phyloP scores from a whole-genome alignment of 2,888 invertebrate species.

The Chironomus riparius region DNA sequence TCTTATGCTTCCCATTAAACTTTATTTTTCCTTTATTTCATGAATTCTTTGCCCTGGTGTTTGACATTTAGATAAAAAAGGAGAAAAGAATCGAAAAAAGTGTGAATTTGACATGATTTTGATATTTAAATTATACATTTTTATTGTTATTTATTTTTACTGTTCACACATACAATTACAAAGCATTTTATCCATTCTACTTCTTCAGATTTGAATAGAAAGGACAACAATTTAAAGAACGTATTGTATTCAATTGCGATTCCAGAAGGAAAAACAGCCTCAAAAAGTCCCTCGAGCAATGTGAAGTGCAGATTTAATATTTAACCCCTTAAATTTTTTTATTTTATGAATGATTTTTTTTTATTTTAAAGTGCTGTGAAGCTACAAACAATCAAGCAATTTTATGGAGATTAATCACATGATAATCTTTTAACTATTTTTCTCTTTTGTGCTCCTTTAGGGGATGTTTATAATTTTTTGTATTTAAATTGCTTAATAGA shows the following conservation, averaged over 20 bases:
- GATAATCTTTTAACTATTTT: constrained; percentile 2
- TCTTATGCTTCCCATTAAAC: constrained; percentile 13
- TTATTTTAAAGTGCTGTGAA: too few species aligned
- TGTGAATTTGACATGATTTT: constrained; percentile 28
- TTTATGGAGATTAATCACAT: constrained; percentile 15
- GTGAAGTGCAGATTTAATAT: constrained; percentile 18
- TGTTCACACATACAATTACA: not conserved
- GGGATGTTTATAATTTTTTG: not conserved
- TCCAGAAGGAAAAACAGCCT: not conserved
- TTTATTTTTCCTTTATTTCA: not conserved
- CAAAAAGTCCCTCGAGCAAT: not conserved
- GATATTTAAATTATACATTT: constrained; percentile 27
- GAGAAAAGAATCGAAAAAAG: constrained; percentile 5
- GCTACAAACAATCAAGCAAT: too few species aligned
- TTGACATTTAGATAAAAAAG: not conserved
- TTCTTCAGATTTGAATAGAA: not conserved
- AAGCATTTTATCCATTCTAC: not conserved
- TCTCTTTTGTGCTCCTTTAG: not conserved
- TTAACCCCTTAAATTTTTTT: constrained; percentile 19
- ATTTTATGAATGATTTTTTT: too few species aligned
- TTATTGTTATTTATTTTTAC: constrained; percentile 6
- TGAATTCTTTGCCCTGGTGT: constrained; percentile 6
- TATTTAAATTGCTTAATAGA: not conserved
- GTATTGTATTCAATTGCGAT: not conserved
- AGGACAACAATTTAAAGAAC: not conserved